These are phyloP conservation scores for Oscarella lobularis DNA, from an alignment of 37 sponge, comb jelly and placozoan species.

Conservation along the genomic window DNA sequence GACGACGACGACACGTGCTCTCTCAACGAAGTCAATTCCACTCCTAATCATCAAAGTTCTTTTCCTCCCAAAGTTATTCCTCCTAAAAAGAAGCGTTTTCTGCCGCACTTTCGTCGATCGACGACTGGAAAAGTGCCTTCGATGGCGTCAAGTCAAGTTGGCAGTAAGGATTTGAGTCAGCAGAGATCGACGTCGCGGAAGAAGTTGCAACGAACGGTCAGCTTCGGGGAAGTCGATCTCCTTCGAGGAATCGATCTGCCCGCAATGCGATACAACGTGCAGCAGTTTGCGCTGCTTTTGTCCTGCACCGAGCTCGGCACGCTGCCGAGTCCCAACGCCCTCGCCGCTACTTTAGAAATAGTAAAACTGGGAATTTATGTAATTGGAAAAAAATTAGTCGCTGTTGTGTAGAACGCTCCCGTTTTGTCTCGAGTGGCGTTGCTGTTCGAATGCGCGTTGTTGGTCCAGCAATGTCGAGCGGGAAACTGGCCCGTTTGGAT, in stretches of 20 bases:
- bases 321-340: neutral
- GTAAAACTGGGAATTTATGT: too few relatives aligned
- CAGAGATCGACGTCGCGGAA: neutral
- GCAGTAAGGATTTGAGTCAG: neutral
- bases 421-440: neutral
- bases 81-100: neutral
- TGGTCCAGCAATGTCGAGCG: neutral
- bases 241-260: neutral
- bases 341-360: neutral
- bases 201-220: neutral
- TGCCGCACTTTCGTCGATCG: neutral
- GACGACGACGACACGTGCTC: neutral
- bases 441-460: neutral
- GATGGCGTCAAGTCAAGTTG: neutral
- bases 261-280: neutral
- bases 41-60: too few relatives aligned
- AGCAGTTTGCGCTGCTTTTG: neutral
- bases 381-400: too few relatives aligned
- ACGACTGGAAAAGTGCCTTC: neutral
- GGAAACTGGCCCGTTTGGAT: neutral
- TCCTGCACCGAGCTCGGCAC: neutral
- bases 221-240: neutral
- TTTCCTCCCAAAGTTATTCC: neutral
- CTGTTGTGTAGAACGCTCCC: neutral
- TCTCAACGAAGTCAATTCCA: neutral